Evolutionary conservation across 2,113 vertebrate species (phyloP), one percentile per base, ranked within the genome.

Genomic region (Benitochromis conjunctus): DNA sequence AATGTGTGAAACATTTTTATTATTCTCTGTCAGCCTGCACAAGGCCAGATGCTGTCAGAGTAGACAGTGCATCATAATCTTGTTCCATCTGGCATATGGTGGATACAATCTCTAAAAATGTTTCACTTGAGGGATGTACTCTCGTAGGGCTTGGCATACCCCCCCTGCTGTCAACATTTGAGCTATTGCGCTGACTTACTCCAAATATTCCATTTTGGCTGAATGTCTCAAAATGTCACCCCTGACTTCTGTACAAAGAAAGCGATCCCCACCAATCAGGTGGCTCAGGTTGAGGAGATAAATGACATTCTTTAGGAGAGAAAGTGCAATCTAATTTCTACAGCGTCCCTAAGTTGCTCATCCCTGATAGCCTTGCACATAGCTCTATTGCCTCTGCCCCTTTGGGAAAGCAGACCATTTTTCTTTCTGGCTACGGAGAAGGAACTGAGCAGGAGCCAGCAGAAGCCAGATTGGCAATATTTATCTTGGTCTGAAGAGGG

Each of bases 401-500:
- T 88, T 80, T 92, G 91, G 93, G 91, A 93, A 71, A 92, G 74
- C 82, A 92, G 84, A 74, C 91, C 90, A 92, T 95, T 96, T 96
- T 94, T 95, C 91, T 88, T 94, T 83, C 77, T 82, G 90, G 91
- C 86, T 89, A 85, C 89, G 53, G 87, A 89, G 88, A 66, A 83
- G 51, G 89, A 93, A 87, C 80, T 46, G 77, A 87, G 83, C 85
- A 62, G 84, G 78, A 94, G 90, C 84, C 87, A 85, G 92, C 77
- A 13, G 56, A 81, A 87, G 89, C 81, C 88, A 94, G 93, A 94
- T 93, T 92, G 92, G 88, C 88, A 94, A 94, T 94, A 94, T 95
- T 94, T 95, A 92, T 95, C 91, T 94, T 95, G 74, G 85, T 93
- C 88, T 94, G 90, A 92, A 92, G 88, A 88, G 87, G 89, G 91